Percentiles rank a stretch among this genome's conserved stretches.
phyloP scores from a whole-genome alignment of 2,113 vertebrate genomes.

The cattle (Bos taurus) region DNA sequence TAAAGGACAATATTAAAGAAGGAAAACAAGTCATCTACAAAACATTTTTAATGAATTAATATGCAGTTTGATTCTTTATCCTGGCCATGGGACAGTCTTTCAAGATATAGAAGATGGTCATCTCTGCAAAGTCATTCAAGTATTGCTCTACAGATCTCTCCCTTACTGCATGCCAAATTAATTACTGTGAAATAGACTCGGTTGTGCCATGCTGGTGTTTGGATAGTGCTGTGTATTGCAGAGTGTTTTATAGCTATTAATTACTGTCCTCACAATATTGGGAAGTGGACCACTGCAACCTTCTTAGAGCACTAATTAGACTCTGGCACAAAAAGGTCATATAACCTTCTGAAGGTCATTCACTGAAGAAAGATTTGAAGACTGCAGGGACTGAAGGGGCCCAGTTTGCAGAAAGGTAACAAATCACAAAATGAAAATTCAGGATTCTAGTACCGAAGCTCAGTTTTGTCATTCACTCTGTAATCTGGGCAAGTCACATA shows the following conservation, averaged over 20 bases:
- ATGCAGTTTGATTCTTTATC: background rate
- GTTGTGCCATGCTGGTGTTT: background rate
- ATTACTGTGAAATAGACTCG: constrained; percentile 43
- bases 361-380: background rate
- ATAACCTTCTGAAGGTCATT: constrained; percentile 7
- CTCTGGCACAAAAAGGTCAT: background rate
- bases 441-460: background rate
- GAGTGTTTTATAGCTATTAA: constrained; percentile 43
- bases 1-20: background rate
- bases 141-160: background rate
- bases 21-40: background rate
- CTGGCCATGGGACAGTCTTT: background rate
- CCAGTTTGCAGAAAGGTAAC: background rate
- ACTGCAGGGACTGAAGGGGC: background rate
- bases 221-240: background rate
- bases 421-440: background rate
- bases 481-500: background rate
- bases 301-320: constrained; percentile 38
- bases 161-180: constrained; percentile 20
- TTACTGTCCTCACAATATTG: background rate
- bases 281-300: background rate
- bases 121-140: background rate
- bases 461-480: background rate
- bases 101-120: background rate
- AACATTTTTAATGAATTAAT: background rate